A percentile compares a stretch with the other conserved stretches of the same genome.
Evolutionary conservation across 2,888 invertebrate genomes (phyloP).

Genomic region (Chaetogeoica ovagalla): DNA sequence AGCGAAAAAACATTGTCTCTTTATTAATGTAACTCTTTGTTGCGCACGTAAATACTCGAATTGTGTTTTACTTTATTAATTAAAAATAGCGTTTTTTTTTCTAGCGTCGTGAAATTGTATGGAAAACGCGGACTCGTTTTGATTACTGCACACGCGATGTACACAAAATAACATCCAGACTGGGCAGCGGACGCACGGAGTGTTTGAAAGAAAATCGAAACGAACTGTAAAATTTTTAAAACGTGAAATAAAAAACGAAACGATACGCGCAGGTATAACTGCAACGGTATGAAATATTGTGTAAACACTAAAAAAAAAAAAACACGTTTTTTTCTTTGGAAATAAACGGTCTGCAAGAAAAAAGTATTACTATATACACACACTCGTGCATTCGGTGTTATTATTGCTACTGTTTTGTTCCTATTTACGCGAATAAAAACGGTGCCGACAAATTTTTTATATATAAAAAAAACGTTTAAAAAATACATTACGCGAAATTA

Average conservation of each 20-base stretch:
- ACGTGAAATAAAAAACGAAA: background rate
- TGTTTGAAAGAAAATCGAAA: slow-evolving; percentile 18
- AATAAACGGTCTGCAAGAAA: slow-evolving; percentile 18
- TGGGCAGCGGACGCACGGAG: slow-evolving; percentile 14
- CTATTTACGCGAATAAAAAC: too few species aligned
- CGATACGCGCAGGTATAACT: background rate
- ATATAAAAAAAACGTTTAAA: too few species aligned
- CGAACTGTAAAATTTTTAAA: slow-evolving; percentile 8
- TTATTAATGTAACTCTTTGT: too few species aligned
- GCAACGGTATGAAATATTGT: slow-evolving; percentile 23
- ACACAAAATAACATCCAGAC: slow-evolving; percentile 15
- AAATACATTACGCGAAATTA: background rate
- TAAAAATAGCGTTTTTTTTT: slow-evolving; percentile 12
- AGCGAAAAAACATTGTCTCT: too few species aligned
- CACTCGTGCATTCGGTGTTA: too few species aligned
- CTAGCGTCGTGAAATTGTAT: slow-evolving; percentile 19
- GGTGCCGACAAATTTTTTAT: too few species aligned
- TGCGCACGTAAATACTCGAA: too few species aligned
- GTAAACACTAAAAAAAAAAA: background rate
- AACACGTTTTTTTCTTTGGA: slow-evolving; percentile 13
- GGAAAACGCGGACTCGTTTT: slow-evolving; percentile 34
- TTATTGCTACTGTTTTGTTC: too few species aligned
- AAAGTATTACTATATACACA: background rate
- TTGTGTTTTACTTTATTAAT: slow-evolving; percentile 20
- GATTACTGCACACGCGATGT: slow-evolving; percentile 41